Evolutionary conservation across 35 echinoderm and acorn worm species (phyloP).

Genomic region (Chiridota heheva): DNA sequence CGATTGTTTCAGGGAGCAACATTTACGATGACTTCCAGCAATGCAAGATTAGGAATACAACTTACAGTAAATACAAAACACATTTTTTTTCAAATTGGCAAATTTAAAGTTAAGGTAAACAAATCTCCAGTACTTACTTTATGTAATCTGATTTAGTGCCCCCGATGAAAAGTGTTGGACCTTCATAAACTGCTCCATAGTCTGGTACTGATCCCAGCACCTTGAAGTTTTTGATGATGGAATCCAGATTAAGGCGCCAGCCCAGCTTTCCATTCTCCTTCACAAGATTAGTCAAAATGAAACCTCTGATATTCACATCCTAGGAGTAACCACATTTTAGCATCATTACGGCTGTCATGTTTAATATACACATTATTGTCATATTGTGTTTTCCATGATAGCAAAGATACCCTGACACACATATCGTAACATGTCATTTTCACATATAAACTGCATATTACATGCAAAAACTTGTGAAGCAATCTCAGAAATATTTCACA

Average conservation of each 20-base stretch:
- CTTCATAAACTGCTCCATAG: constrained; percentile 23
- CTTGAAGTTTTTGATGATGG: constrained; percentile 37
- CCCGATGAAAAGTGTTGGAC: constrained; percentile 57
- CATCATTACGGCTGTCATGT: neutral
- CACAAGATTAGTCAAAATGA: constrained; percentile 78
- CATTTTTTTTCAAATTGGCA: neutral
- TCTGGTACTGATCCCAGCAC: constrained; percentile 41
- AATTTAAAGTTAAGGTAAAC: neutral
- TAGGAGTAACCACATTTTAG: constrained; percentile 2
- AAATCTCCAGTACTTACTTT: constrained; percentile 27
- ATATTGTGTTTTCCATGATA: too few species aligned
- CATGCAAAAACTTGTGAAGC: neutral
- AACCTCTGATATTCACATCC: constrained; percentile 59
- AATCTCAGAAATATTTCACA: too few species aligned
- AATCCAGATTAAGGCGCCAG: constrained; percentile 81
- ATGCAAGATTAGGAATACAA: too few species aligned
- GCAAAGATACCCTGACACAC: neutral
- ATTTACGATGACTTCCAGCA: too few species aligned
- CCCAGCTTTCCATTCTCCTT: constrained; percentile 9
- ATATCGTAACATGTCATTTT: too few species aligned
- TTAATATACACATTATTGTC: neutral
- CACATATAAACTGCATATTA: too few species aligned
- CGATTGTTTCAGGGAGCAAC: too few species aligned
- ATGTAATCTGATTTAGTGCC: constrained; percentile 78
- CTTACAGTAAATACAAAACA: too few species aligned